Evolutionary conservation across 1,140 invertebrate genomes (phyloP).

Genomic region (Plectrocnemia conspersa): DNA sequence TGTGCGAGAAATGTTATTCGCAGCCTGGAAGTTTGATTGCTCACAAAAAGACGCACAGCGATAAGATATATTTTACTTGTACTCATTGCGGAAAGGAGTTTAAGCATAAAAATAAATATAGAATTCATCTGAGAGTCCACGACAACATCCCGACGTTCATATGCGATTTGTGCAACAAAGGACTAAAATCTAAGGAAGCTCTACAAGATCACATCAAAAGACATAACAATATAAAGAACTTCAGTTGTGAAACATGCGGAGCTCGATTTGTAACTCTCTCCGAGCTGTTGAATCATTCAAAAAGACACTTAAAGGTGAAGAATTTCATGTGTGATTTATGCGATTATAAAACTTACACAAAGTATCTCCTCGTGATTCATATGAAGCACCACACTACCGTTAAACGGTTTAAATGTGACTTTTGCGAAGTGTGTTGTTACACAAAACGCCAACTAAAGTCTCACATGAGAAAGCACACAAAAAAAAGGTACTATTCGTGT

Average conservation of each 20-base stretch:
- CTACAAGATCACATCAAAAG: slow-evolving; percentile 45
- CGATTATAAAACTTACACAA: slow-evolving; percentile 48
- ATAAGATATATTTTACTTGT: slow-evolving; percentile 53
- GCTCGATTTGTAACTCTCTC: slow-evolving; percentile 46
- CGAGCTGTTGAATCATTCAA: slow-evolving; percentile 46
- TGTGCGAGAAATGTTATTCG: slow-evolving; percentile 57
- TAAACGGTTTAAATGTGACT: slow-evolving; percentile 45
- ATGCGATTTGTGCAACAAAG: slow-evolving; percentile 42
- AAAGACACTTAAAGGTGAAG: slow-evolving; percentile 42
- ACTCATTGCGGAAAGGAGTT: slow-evolving; percentile 59
- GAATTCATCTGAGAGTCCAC: slow-evolving; percentile 46
- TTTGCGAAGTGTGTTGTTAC: slow-evolving; percentile 43
- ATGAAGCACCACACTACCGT: slow-evolving; percentile 48
- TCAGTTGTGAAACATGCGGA: slow-evolving; percentile 49
- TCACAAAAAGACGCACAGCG: slow-evolving; percentile 51
- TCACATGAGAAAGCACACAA: slow-evolving; percentile 51
- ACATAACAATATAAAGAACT: slow-evolving; percentile 48
- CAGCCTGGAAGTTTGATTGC: slow-evolving; percentile 48
- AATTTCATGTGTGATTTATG: slow-evolving; percentile 48
- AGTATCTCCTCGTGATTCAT: slow-evolving; percentile 48
- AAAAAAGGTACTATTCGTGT: slow-evolving; percentile 56
- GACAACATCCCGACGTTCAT: slow-evolving; percentile 38
- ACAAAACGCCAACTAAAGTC: slow-evolving; percentile 44
- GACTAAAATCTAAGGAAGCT: slow-evolving; percentile 44
- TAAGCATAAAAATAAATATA: slow-evolving; percentile 48